Evolutionary conservation across 2,113 vertebrate species (phyloP).

Genomic region (Taurulus bubalis): DNA sequence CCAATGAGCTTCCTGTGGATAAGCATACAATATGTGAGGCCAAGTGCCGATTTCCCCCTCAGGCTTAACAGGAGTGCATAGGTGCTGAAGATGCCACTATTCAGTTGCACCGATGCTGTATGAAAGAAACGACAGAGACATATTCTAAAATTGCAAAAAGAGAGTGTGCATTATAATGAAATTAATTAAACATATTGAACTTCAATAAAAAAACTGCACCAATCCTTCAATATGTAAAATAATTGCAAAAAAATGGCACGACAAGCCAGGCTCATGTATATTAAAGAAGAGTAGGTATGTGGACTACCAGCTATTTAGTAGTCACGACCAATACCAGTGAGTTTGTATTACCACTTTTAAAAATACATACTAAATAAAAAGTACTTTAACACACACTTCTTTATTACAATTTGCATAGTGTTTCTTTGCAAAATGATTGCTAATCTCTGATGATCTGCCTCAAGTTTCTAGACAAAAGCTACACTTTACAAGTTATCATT

Average conservation of each 20-base stretch:
- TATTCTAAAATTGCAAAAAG: slow-evolving; percentile 16
- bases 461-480: background rate
- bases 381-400: too few species aligned
- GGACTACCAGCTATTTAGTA: background rate
- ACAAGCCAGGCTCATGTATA: background rate
- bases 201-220: background rate
- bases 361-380: background rate
- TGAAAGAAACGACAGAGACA: background rate
- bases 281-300: background rate
- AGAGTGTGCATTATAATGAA: slow-evolving; percentile 4
- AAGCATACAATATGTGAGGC: slow-evolving; percentile 51
- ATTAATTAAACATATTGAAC: background rate
- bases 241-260: background rate
- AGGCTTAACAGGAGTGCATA: slow-evolving; percentile 53
- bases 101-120: slow-evolving; percentile 13
- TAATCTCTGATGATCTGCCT: background rate
- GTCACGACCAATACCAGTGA: background rate
- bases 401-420: too few species aligned
- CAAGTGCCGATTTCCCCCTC: slow-evolving; percentile 36
- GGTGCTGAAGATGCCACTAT: slow-evolving; percentile 38
- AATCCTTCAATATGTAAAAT: background rate
- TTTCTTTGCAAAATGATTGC: background rate
- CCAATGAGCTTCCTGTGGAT: slow-evolving; percentile 70
- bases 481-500: background rate
- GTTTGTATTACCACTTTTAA: background rate